Base-by-base conservation (phyloP, 2,797 vertebrate genomes). In the Chromis chromis region DNA sequence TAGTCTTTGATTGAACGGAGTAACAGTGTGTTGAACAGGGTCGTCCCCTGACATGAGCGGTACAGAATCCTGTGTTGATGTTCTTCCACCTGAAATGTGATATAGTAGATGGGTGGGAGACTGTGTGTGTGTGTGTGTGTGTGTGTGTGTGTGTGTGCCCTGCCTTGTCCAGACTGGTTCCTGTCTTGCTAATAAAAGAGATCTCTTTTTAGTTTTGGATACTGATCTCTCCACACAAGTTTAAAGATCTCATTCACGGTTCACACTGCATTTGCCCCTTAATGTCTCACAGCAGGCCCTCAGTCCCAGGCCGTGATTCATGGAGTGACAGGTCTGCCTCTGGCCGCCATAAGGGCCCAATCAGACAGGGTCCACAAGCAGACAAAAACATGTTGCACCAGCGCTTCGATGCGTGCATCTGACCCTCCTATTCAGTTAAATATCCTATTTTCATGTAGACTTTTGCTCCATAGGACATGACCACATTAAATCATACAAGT, bases 211-310 rank as follows among this genome's bases (percentile, higher is more conserved):
- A 92, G 87, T 90, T 92, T 81, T 87, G 91, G 89, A 89, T 90
- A 90, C 89, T 90, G 92, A 92, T 92, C 88, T 92, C 86, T 90
- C 79, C 72, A 86, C 90, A 89, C 81, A 79, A 83, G 87, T 93
- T 92, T 94, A 91, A 94, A 91, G 86, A 88, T 91, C 88, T 88
- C 88, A 91, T 95, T 94, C 91, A 94, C 85, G 89, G 92, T 93
- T 94, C 93, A 94, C 92, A 93, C 91, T 65, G 82, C 81, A 92
- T 94, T 94, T 93, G 83, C 88, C 83, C 84, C 89, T 88, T 94
- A 94, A 95, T 92, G 90, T 90, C 82, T 94, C 94, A 91, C 92
- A 94, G 93, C 90, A 94, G 94, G 92, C 78, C 78, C 79, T 84
- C 68, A 78, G 91, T 91, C 88, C 82, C 83, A 83, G 85, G 87